phyloP scores from a whole-genome alignment of 2,888 invertebrate species.

The Noctua fimbriata region DNA sequence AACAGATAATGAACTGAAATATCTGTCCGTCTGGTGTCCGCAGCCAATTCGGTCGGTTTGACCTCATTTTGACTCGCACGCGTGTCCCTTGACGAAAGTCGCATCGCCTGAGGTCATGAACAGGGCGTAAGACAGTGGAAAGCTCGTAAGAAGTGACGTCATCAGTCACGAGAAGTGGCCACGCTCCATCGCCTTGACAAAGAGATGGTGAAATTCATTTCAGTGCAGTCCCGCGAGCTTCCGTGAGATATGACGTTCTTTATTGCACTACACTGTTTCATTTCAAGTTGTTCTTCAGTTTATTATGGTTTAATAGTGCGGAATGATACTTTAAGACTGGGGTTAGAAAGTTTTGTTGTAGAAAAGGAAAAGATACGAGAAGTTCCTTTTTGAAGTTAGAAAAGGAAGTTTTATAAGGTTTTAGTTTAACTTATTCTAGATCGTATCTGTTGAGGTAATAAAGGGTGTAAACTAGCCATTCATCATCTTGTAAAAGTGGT shows the following conservation, averaged over 20 bases:
- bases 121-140: slow-evolving; percentile 33
- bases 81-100: not conserved
- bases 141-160: slow-evolving; percentile 53
- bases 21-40: not conserved
- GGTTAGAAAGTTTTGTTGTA: slow-evolving; percentile 47
- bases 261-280: slow-evolving; percentile 69
- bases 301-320: slow-evolving; percentile 67
- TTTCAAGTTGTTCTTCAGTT: slow-evolving; percentile 67
- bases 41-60: too few relatives aligned
- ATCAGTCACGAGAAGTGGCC: slow-evolving; percentile 71
- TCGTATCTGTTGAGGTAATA: not conserved
- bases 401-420: not conserved
- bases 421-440: not conserved
- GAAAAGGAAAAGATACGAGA: slow-evolving; percentile 19
- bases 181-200: slow-evolving; percentile 65
- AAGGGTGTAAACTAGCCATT: not conserved
- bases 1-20: not conserved
- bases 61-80: not conserved
- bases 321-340: slow-evolving; percentile 61
- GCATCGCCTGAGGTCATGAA: not conserved
- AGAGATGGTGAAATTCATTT: slow-evolving; percentile 69
- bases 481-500: not conserved
- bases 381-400: slow-evolving; percentile 2
- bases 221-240: slow-evolving; percentile 61
- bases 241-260: slow-evolving; percentile 71